Base-by-base conservation (phyloP, 2,113 vertebrate species). In the Egretta garzetta region DNA sequence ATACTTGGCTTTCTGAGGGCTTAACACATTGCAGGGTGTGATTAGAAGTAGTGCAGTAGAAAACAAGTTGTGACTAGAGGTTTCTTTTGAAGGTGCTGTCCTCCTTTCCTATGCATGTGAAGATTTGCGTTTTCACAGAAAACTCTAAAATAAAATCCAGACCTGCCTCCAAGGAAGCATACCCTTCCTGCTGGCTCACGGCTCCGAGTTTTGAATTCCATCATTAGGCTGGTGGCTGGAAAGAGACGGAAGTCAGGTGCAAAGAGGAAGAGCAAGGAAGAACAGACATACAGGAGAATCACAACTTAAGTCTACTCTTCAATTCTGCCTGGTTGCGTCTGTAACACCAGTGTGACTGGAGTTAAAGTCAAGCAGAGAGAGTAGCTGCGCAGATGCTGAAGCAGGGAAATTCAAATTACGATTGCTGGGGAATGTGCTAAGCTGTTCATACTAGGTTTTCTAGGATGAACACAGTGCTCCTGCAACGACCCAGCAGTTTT, bases 361-460 rank as follows among this genome's bases (percentile, higher is more conserved):
- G 14, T 27, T 41, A n/a, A 85, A 59, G 28, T 14, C n/a, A 55
- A 89, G 27, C 33, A 86, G 45, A 60, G 76, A 45, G 24, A 79
- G 15, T 45, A 79, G 4, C 12, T 71, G 6, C 1, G 2, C 24
- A 60, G n/a, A n/a, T 33, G 15, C 84, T 71, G 28, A 73, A 50
- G 35, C 8, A 71, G 39, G 20, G 19, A 88, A 75, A 66, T 28
- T 37, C 5, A 7, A 28, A 32, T 1, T 1, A 15, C 2, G 67
- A 13, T 1, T 32, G 1, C 32, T 45, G 8, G 16, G 24, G 8
- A 39, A 68, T 3, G 2, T 2, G 15, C 24, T 83, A 2, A 1
- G 14, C 26, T 60, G 23, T 13, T 59, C 63, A 55, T 27, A 59
- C 10, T 28, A 56, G 6, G 8, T 58, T 90, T 62, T 75, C 56